phyloP scores from a whole-genome alignment of 2,113 vertebrate genomes.

The Podarcis muralis region DNA sequence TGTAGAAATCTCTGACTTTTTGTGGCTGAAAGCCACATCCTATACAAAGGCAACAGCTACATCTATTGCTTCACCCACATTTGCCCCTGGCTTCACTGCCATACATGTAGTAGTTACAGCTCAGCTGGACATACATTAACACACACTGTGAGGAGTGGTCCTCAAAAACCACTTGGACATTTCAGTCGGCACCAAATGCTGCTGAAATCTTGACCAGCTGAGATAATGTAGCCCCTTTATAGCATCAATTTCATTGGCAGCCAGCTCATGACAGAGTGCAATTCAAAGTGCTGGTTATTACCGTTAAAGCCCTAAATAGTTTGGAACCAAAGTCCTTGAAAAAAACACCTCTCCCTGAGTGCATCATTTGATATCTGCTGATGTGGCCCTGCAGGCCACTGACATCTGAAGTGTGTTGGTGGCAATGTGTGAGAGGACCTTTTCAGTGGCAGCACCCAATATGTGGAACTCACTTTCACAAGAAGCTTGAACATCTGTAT shows the following conservation, averaged over 20 bases:
- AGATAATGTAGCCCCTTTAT: background rate
- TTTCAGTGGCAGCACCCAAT: background rate
- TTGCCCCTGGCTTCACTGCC: no score
- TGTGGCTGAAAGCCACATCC: no score
- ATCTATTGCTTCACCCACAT: no score
- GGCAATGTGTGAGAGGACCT: background rate
- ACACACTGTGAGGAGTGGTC: no score
- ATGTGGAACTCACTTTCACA: background rate
- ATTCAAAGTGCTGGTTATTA: background rate
- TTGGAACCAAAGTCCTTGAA: background rate
- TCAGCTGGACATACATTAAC: no score
- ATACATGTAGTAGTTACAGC: no score
- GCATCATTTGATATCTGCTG: background rate
- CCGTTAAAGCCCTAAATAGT: background rate
- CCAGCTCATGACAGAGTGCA: background rate
- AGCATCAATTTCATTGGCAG: background rate
- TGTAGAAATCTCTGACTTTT: no score
- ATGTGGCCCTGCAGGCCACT: background rate
- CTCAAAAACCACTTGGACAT: no score
- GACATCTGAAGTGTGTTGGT: background rate
- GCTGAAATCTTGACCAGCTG: no score
- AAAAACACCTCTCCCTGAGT: background rate
- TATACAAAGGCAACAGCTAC: no score
- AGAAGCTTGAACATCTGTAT: no score
- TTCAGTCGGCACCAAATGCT: no score